Base-by-base conservation (phyloP, 2,113 vertebrate genomes). In the Hyperoodon ampullatus region DNA sequence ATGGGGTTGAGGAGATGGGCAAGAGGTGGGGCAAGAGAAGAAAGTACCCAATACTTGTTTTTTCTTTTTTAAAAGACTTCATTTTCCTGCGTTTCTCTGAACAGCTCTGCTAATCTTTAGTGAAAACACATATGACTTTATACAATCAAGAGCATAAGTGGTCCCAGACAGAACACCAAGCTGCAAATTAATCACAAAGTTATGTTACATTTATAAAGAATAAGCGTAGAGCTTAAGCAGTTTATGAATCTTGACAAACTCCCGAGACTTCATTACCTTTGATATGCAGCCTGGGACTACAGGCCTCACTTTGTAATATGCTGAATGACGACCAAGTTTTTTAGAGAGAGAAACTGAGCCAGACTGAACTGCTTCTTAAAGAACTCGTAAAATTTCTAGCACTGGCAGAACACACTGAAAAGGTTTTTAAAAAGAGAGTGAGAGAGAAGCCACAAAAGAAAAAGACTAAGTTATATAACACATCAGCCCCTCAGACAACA, bases 191-290 rank as follows among this genome's bases (percentile, higher is more conserved):
- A 97, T 97, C 88, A 95, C 8, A 14, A 94, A 85, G 83, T 72
- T 97, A 86, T 77, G 61, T 66, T 91, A 80, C 97, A 91, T 95
- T 93, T 42, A 53, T 42, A 92, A 96, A 70, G 65, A n/a, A n/a
- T 42, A 95, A 85, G 72, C 72, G 0, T 5, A 23, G 84, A 96
- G 88, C 58, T 93, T 65, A 94, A 91, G 72, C 53, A 90, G 82
- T 90, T 86, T 95, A 91, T 72, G 93, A 95, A 94, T 92, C 96
- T 80, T 35, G 60, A 84, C 90, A 93, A 94, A 39, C 47, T 78
- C 94, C 92, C 96, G 63, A 92, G 97, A 88, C 87, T 84, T 95
- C 97, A 91, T 97, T 95, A 93, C 95, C 95, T 94, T 74, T 97
- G 70, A 97, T n/a, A 19, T 0, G 5, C 39, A 94, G 81, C 24